These are phyloP conservation scores for Alexandromys fortis DNA, from an alignment of 2,113 vertebrate genomes.

Conservation along the genomic window DNA sequence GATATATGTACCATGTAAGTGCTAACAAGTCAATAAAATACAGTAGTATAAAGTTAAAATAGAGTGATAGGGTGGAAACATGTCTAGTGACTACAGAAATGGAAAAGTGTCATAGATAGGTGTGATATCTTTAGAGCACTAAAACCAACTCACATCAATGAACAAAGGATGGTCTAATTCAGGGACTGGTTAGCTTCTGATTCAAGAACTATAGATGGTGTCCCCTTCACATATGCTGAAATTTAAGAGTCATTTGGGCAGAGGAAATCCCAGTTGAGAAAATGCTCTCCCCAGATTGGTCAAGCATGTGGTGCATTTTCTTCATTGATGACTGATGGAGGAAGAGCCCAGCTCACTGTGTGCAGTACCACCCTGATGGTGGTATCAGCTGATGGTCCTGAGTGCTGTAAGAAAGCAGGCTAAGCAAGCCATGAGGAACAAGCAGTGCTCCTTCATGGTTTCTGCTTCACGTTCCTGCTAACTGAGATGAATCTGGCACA, in stretches of 20 bases:
- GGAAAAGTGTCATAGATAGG: not conserved
- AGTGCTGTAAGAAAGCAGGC: not conserved
- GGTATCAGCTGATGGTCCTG: not conserved
- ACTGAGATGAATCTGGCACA: no score
- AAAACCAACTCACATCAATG: not conserved
- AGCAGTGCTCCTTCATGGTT: not conserved
- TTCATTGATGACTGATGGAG: not conserved
- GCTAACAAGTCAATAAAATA: conserved; percentile 5
- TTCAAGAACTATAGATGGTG: not conserved
- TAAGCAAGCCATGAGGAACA: not conserved
- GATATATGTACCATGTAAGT: not conserved
- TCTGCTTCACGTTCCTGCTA: not conserved
- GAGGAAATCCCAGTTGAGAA: not conserved
- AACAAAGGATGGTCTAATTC: conserved; percentile 2
- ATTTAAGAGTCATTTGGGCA: not conserved
- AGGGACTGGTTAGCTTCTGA: not conserved
- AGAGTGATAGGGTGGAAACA: not conserved
- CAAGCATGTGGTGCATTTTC: not conserved
- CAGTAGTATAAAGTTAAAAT: not conserved
- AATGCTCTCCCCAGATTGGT: not conserved
- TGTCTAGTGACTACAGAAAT: not conserved
- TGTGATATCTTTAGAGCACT: not conserved
- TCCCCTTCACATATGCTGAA: not conserved
- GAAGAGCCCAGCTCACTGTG: not conserved
- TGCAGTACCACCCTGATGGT: not conserved